Conservation (phyloP, 2,797 vertebrate species). For the Podarcis lilfordi region DNA sequence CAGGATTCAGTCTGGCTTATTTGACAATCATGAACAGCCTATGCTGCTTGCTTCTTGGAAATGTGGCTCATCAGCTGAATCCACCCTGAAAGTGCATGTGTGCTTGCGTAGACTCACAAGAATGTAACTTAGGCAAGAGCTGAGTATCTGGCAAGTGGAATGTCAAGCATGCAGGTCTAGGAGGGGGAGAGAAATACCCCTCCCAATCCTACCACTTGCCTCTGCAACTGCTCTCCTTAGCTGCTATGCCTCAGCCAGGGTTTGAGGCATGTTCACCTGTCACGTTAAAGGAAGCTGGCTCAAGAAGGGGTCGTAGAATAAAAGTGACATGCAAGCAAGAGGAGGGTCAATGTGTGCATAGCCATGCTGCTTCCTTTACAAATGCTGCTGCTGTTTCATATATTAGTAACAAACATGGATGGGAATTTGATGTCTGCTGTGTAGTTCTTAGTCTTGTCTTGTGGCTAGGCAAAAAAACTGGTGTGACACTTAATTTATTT, state of each 20-base stretch:
- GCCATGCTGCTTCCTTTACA: neutral
- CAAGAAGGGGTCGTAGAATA: neutral
- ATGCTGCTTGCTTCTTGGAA: neutral
- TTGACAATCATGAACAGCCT: neutral
- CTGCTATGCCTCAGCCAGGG: neutral
- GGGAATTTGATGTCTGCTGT: neutral
- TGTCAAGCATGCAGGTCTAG: neutral
- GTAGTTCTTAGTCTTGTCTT: neutral
- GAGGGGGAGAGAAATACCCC: neutral
- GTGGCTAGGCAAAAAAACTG: neutral
- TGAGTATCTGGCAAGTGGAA: neutral
- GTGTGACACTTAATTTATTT: neutral
- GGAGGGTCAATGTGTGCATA: neutral
- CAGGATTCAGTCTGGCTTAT: neutral
- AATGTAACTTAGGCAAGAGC: neutral
- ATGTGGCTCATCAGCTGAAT: neutral
- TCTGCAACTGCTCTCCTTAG: neutral
- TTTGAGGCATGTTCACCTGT: neutral
- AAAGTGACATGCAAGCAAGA: neutral
- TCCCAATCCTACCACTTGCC: neutral
- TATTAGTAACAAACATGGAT: neutral
- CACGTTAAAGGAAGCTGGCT: neutral
- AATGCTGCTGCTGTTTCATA: neutral
- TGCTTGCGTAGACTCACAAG: neutral
- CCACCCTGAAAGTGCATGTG: neutral